Conservation (phyloP, 2,797 vertebrate genomes). For the Sternarchorhynchus goeldii region DNA sequence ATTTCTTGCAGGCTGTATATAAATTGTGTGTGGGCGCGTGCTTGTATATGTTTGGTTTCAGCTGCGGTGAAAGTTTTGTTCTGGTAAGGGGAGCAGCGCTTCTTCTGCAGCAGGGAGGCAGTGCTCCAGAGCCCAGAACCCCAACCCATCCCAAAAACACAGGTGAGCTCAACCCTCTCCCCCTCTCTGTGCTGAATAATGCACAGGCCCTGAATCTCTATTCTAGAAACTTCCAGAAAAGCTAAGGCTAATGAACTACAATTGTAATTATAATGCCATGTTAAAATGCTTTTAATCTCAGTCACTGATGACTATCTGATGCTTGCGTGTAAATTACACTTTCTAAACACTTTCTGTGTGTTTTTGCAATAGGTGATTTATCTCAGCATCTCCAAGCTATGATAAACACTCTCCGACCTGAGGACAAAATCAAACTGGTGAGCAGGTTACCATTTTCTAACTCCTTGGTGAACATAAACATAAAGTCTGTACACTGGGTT, state of each 20-base stretch:
- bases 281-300: background rate
- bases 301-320: conserved; percentile 2
- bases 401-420: conserved; percentile 96
- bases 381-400: conserved; percentile 97
- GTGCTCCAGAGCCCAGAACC: conserved; percentile 83
- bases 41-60: conserved; percentile 63
- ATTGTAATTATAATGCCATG: background rate
- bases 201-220: conserved; percentile 13
- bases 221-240: background rate
- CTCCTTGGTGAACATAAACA: background rate
- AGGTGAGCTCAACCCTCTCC: conserved; percentile 78
- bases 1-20: conserved; percentile 3
- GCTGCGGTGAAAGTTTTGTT: conserved; percentile 98
- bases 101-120: conserved; percentile 94
- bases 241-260: background rate
- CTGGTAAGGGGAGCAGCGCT: conserved; percentile 98
- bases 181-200: background rate
- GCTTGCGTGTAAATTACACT: too few relatives aligned
- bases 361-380: conserved; percentile 82
- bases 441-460: conserved; percentile 54
- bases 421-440: conserved; percentile 98
- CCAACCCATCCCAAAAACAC: conserved; percentile 93
- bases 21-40: conserved; percentile 16
- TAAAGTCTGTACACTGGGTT: background rate
- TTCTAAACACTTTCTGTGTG: conserved; percentile 7